Evolutionary conservation across 2,797 vertebrate species (phyloP), one percentile per base, ranked within the genome.

Genomic region (Spondyliosoma cantharus): DNA sequence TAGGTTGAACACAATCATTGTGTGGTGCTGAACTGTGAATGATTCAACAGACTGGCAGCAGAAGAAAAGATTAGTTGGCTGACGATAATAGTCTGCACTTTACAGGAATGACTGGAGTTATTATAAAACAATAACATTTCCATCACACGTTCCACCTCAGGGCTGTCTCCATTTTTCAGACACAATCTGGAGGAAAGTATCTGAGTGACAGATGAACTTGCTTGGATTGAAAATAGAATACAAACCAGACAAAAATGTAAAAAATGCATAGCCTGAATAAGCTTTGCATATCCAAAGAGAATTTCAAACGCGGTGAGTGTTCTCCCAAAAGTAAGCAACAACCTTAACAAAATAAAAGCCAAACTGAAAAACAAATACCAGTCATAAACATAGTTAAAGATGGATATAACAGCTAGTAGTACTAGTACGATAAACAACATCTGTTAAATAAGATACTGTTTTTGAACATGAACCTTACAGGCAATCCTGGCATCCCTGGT

Each of bases 401-500:
- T 1, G 3, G 45, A 54, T 2, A 8, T 49, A 45, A 58, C 9
- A 52, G 24, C 20, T 16, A 32, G 7, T 7, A 17, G 50, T 9
- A 29, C 32, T 22, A 59, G 0, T 3, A 56, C 12, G 17, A n/a
- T 19, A n/a, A 20, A 37, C 27, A 52, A 63, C 8, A 25, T 5
- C 43, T n/a, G 11, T 45, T 11, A 17, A 42, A 76, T 72, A n/a
- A 62, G 13, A 12, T 37, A 37, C 37, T 45, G 3, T 16, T 52
- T 25, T 5, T 20, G 4, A 13, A 20, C 37, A 25, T 29, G 4
- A 54, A 42, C 93, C 95, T 94, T 93, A 97, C 97, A 62, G 87
- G 95, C 13, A 89, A 67, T 54, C 97, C 97, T 0, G 95, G 95
- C 66, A 91, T 83, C 17, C 97, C 97, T 2, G 89, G 64, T 5